Base-by-base conservation (phyloP, 2,888 invertebrate genomes). In the Limnephilus rhombicus region DNA sequence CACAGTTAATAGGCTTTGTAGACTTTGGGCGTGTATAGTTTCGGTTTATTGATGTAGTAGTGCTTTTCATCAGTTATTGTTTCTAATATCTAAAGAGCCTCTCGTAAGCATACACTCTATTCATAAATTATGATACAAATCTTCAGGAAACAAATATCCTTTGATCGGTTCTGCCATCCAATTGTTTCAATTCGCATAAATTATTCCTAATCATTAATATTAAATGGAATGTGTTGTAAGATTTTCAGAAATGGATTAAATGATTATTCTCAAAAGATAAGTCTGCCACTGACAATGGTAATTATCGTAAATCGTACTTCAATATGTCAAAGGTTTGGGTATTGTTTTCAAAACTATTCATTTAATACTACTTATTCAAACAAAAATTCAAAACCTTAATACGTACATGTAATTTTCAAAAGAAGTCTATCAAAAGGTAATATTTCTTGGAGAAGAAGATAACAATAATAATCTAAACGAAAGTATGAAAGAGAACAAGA, bases 281-380 rank as follows among this genome's bases (percentile, higher is more conserved):
- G 91, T 80, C 93, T 93, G 93, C 87, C 81, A 41, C 87, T 93
- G 92, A 93, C 92, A 83, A 87, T 45, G 80, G 80, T 90, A 91
- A 93, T 24, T 68, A 68, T 18, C 7, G 91, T 80, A 68, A 81
- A 41, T 90, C 83, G 90, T 92, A 90, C 91, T 92, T 93, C 93
- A 92, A 87, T 93, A 91, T 68, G 92, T 92, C 91, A 93, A 90
- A 91, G 89, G 81, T 37, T 83, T 29, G 29, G 89, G 12, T 85
- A 31, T 88, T 41, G 82, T 88, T 81, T 90, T 87, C 80, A 29
- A 37, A 92, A 89, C 80, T 34, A 85, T 92, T 68, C 37, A 88
- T 88, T 53, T 13, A 15, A 53, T 53, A 15, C 18, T 49, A 11
- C 53, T 68, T 68, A 68, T 7, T 24, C 18, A 18, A 68, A 53